phyloP scores from a whole-genome alignment of 2,888 invertebrate species.

The Bhutanitis thaidina region DNA sequence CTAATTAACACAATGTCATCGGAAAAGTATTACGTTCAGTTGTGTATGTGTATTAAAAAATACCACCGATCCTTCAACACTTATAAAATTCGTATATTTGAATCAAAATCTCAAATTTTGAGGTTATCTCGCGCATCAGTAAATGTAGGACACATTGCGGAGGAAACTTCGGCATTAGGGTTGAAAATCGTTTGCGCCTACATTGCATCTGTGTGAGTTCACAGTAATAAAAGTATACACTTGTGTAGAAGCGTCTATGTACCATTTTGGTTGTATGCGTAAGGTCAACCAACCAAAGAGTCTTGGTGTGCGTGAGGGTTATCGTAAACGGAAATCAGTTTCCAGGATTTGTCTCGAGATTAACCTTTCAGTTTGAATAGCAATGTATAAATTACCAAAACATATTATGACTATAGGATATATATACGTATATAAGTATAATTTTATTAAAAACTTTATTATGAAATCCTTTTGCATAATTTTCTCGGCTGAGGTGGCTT shows the following conservation, averaged over 20 bases:
- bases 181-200: conserved; percentile 47
- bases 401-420: too few relatives aligned
- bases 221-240: conserved; percentile 30
- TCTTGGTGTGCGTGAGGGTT: conserved; percentile 44
- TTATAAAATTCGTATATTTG: conserved; percentile 41
- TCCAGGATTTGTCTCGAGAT: conserved; percentile 31
- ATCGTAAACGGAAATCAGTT: conserved; percentile 34
- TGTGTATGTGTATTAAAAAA: neutral
- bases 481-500: too few relatives aligned
- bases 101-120: conserved; percentile 60
- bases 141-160: conserved; percentile 67
- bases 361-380: conserved; percentile 6
- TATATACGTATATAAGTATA: too few relatives aligned
- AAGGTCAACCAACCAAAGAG: conserved; percentile 21
- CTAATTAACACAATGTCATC: neutral
- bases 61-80: conserved; percentile 23
- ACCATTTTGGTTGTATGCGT: conserved; percentile 37
- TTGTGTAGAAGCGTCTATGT: conserved; percentile 21
- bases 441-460: too few relatives aligned
- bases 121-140: conserved; percentile 70
- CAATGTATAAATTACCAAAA: too few relatives aligned
- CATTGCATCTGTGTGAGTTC: conserved; percentile 42
- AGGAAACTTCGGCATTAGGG: conserved; percentile 47
- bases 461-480: too few relatives aligned
- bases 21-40: neutral